Evolutionary conservation across 2,797 vertebrate species (phyloP).

Genomic region (Tadarida brasiliensis): DNA sequence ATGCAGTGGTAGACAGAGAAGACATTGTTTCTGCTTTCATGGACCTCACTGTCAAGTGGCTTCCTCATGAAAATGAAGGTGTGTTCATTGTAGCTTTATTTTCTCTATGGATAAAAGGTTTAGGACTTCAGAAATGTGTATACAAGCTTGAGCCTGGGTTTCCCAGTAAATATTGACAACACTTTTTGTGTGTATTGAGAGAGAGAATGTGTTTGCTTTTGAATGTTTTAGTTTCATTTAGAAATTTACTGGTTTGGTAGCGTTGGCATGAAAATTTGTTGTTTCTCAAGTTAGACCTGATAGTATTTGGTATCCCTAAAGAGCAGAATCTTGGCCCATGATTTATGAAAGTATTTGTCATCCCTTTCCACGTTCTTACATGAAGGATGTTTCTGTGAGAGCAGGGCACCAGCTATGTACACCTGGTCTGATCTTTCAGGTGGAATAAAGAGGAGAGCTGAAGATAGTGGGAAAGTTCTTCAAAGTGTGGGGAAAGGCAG

Average conservation of each 20-base stretch:
- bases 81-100: neutral
- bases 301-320: neutral
- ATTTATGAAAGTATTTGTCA: neutral
- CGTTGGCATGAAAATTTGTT: neutral
- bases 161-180: neutral
- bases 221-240: neutral
- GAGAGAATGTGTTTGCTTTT: neutral
- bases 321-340: neutral
- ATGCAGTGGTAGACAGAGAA: neutral
- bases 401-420: neutral
- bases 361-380: neutral
- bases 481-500: neutral
- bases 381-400: neutral
- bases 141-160: neutral
- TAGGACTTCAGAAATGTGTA: neutral
- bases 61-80: constrained; percentile 21
- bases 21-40: neutral
- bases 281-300: constrained; percentile 8
- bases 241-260: neutral
- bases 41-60: neutral
- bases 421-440: neutral
- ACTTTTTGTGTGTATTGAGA: neutral
- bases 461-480: neutral
- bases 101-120: constrained; percentile 33
- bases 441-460: neutral